Evolutionary conservation across 2,797 vertebrate genomes (phyloP), one percentile per base, ranked within the genome.

Genomic region (Luscinia luscinia): DNA sequence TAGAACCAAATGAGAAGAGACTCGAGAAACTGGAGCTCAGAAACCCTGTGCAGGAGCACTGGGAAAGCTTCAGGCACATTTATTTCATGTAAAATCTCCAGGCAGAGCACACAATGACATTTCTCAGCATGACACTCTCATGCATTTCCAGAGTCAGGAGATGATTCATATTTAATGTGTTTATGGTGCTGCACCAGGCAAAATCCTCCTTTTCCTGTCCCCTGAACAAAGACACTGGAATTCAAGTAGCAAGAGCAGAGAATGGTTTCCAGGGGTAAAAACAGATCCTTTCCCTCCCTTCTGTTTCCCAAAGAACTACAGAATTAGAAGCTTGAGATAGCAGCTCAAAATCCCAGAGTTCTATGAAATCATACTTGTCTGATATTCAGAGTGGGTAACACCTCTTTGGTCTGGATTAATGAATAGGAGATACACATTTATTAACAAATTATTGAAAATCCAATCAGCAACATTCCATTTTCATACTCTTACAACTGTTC

Each of bases 291-390:
- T 74, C 51, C 79, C 64, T 89, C 49, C 82, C 48, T 85, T 68
- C 76, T 78, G 51, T 41, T 34, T 85, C 87, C 72, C 77, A 63
- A 92, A 57, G 30, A 70, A 5, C 15, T 52, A 77, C 40, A 66
- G 41, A 92, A 66, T 41, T 27, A 67, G 79, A 76, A 77, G 73
- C 80, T 94, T 84, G 93, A 95, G 92, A 90, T 0, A 95, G 89
- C 93, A 95, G 95, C 85, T 92, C 69, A 96, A 74, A 94, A 96
- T 97, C 97, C 96, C 96, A 91, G 95, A 96, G 97, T 97, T 85
- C 97, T 91, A 7, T 52, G 46, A 83, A 92, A 92, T 67, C 23
- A 55, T 15, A 75, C 49, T 87, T 90, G 86, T 92, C 87, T 84
- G 38, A 61, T 78, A 91, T 20, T 93, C 62, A 95, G 73, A 94